Conservation (phyloP, 2,888 invertebrate species). For the Nematopogon swammerdamellus region DNA sequence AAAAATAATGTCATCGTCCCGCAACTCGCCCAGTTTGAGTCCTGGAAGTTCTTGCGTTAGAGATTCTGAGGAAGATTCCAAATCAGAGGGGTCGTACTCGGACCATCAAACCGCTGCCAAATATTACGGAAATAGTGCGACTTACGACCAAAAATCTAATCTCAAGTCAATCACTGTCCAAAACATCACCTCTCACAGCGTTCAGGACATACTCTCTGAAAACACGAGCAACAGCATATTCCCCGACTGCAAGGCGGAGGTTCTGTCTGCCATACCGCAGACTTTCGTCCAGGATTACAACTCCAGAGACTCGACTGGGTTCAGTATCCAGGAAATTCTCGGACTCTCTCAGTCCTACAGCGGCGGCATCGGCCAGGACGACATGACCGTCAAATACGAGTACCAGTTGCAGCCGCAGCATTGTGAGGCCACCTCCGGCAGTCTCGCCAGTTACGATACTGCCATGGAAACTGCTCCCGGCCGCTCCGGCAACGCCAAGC, state of each 20-base stretch:
- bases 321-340: slow-evolving; percentile 49
- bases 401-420: slow-evolving; percentile 24
- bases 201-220: slow-evolving; percentile 40
- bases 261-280: slow-evolving; percentile 26
- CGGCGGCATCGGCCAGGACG: slow-evolving; percentile 21
- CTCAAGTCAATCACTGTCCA: background rate
- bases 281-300: slow-evolving; percentile 43
- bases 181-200: slow-evolving; percentile 34
- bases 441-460: background rate
- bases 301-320: slow-evolving; percentile 46
- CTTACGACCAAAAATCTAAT: slow-evolving; percentile 20
- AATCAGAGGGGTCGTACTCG: background rate
- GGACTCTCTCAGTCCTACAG: slow-evolving; percentile 39
- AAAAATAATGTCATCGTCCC: background rate
- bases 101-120: slow-evolving; percentile 11
- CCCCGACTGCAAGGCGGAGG: slow-evolving; percentile 30
- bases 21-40: background rate
- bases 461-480: background rate
- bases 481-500: slow-evolving; percentile 1
- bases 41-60: background rate
- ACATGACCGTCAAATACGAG: slow-evolving; percentile 30
- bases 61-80: background rate
- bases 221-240: slow-evolving; percentile 26
- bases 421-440: too few species aligned
- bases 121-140: slow-evolving; percentile 14